These are phyloP conservation scores for Cataglyphis hispanica DNA, from an alignment of 1,140 invertebrate genomes.

Conservation along the genomic window DNA sequence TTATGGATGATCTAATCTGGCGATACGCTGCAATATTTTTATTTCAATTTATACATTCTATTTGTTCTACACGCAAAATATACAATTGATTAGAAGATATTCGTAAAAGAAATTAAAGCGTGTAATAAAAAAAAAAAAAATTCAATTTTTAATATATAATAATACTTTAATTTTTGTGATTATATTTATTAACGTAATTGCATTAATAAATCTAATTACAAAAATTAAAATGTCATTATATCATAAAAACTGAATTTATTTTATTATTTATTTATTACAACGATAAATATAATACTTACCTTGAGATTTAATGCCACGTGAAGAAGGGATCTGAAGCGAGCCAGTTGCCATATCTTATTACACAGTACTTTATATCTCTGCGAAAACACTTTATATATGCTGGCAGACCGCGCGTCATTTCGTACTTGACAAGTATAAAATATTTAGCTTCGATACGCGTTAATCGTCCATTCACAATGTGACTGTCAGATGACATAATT, in stretches of 20 bases:
- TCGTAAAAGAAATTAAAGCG: neutral
- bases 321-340: constrained; percentile 15
- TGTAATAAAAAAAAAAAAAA: neutral
- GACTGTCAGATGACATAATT: constrained; percentile 16
- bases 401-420: neutral
- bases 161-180: neutral
- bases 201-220: too few species aligned
- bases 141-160: neutral
- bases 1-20: neutral
- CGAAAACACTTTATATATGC: neutral
- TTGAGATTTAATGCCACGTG: constrained; percentile 37
- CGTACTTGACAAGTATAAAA: constrained; percentile 31
- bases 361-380: constrained; percentile 29
- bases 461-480: constrained; percentile 35
- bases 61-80: neutral
- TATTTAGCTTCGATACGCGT: constrained; percentile 4
- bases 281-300: constrained; percentile 5
- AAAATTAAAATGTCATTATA: too few species aligned
- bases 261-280: too few species aligned
- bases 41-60: constrained; percentile 5
- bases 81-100: neutral
- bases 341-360: constrained; percentile 8
- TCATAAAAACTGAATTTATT: too few species aligned
- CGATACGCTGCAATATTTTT: neutral
- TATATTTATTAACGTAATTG: constrained; percentile 18